These are phyloP conservation scores for Corapipo altera DNA, from an alignment of 2,113 vertebrate genomes.

Conservation along the genomic window DNA sequence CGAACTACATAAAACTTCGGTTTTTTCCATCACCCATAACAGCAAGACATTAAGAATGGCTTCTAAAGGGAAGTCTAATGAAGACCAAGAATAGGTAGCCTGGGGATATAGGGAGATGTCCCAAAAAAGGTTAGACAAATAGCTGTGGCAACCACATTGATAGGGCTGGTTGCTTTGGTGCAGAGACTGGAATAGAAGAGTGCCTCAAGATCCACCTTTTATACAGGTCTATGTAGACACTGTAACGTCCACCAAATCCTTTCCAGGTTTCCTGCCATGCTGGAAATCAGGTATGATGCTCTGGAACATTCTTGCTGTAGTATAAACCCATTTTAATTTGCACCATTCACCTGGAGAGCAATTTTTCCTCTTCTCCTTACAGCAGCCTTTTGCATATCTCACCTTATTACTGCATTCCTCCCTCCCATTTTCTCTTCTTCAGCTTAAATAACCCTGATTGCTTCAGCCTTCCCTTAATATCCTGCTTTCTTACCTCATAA, in stretches of 20 bases:
- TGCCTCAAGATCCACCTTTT: neutral
- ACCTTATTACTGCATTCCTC: rapidly evolving
- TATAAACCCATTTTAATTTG: neutral
- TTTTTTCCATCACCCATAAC: neutral
- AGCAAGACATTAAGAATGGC: neutral
- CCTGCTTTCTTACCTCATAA: neutral
- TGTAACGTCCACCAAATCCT: neutral
- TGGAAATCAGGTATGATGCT: neutral
- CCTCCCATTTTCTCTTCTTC: neutral
- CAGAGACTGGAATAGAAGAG: neutral
- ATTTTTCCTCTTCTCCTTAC: neutral
- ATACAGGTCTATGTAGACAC: neutral
- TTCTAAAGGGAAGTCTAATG: neutral
- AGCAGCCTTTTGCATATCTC: neutral
- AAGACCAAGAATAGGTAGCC: neutral
- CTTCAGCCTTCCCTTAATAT: neutral
- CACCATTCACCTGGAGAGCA: neutral
- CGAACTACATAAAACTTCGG: neutral
- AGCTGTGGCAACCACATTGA: neutral
- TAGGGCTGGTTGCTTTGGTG: neutral
- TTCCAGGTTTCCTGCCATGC: neutral
- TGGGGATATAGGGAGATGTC: neutral
- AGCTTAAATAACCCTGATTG: neutral
- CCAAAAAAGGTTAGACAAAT: neutral
- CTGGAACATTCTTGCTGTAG: neutral